These are phyloP conservation scores for Alethe castanea DNA, from an alignment of 2,113 vertebrate genomes.

Conservation along the genomic window DNA sequence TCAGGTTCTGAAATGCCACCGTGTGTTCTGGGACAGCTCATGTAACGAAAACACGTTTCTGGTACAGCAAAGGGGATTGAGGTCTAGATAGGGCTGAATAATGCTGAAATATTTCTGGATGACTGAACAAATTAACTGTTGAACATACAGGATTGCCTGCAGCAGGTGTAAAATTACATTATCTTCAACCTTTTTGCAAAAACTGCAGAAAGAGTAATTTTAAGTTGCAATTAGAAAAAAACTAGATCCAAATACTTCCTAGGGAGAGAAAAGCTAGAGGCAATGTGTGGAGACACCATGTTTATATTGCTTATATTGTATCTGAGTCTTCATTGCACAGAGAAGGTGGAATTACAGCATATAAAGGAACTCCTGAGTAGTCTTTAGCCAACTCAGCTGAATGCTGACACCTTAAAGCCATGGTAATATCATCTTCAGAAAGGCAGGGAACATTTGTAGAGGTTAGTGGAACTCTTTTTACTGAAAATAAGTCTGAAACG, in stretches of 20 bases:
- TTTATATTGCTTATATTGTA: neutral
- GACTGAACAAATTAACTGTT: neutral
- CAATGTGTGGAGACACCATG: neutral
- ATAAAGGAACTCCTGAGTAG: neutral
- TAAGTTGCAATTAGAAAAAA: neutral
- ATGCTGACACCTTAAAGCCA: neutral
- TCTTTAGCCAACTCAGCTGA: neutral
- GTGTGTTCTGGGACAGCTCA: neutral
- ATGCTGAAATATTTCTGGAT: neutral
- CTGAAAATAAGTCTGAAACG: neutral
- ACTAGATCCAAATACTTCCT: neutral
- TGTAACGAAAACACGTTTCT: accelerated
- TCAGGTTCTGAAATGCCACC: neutral
- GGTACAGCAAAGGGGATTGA: neutral
- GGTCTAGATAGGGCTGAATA: neutral
- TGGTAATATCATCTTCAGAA: neutral
- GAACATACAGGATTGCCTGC: neutral
- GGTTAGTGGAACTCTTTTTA: neutral
- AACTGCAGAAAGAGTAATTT: neutral
- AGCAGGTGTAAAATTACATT: neutral
- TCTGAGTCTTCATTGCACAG: neutral
- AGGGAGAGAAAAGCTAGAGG: neutral
- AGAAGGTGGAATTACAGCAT: neutral
- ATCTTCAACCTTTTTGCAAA: neutral
- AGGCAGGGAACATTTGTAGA: neutral